Evolutionary conservation across 2,888 invertebrate genomes (phyloP).

Genomic region (Ophraella communa): DNA sequence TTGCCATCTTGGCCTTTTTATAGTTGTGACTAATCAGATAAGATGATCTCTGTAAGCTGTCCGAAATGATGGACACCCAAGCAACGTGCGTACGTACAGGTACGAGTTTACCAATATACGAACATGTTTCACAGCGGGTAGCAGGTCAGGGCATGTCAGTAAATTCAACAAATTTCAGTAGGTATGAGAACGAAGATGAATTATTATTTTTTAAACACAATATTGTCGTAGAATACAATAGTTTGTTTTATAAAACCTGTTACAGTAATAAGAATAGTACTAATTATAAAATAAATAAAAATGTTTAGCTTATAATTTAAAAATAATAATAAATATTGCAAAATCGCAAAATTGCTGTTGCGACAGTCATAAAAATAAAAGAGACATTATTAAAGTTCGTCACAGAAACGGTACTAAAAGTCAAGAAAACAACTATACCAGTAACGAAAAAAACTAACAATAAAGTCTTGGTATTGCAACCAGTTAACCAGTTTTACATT

Average conservation of each 20-base stretch:
- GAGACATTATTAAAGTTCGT: conserved; percentile 15
- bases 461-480: conserved; percentile 37
- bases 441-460: conserved; percentile 27
- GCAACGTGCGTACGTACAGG: conserved; percentile 43
- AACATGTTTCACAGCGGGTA: conserved; percentile 46
- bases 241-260: no score
- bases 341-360: background rate
- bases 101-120: conserved; percentile 39
- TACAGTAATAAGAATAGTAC: no score
- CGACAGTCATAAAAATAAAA: background rate
- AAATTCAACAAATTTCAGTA: conserved; percentile 22
- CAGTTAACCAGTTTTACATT: conserved; percentile 45
- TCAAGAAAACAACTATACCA: conserved; percentile 21
- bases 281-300: no score
- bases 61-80: conserved; percentile 43
- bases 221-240: background rate
- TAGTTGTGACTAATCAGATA: conserved; percentile 40
- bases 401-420: conserved; percentile 25
- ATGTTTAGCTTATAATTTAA: background rate
- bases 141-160: conserved; percentile 47
- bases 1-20: conserved; percentile 7
- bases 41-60: conserved; percentile 42
- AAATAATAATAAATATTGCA: background rate
- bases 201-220: background rate
- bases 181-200: background rate